A percentile compares a stretch with the other conserved stretches of the same genome.
These are phyloP conservation scores for Danaus melanippus DNA, from an alignment of 1,140 invertebrate species.

Conservation along the genomic window DNA sequence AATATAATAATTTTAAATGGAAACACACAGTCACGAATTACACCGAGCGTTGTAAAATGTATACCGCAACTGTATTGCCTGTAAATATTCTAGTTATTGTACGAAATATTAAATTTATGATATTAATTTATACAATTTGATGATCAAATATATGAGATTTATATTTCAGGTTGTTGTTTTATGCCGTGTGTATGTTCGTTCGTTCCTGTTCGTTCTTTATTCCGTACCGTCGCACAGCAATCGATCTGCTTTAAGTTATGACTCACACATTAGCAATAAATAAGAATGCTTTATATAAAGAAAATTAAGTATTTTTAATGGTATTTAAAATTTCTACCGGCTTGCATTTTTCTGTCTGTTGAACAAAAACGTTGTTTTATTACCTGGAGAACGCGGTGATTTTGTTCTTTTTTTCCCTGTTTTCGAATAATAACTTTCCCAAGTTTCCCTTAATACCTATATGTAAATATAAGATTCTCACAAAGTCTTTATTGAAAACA, in stretches of 20 bases:
- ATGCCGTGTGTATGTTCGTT: constrained; percentile 9
- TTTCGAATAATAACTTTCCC: too few species aligned
- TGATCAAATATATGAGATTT: too few species aligned
- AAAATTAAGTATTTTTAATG: background rate
- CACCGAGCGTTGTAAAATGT: too few species aligned
- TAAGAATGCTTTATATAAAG: constrained; percentile 6
- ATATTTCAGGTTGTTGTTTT: background rate
- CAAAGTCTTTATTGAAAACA: too few species aligned
- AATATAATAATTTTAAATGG: background rate
- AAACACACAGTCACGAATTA: too few species aligned
- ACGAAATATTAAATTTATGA: background rate
- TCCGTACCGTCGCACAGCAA: constrained; percentile 18
- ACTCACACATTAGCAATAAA: constrained; percentile 14
- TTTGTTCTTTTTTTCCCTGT: too few species aligned
- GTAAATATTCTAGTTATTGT: background rate
- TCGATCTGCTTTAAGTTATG: constrained; percentile 9
- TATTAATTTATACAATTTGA: too few species aligned
- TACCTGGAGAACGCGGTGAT: too few species aligned
- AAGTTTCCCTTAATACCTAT: too few species aligned
- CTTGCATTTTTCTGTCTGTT: constrained; percentile 1
- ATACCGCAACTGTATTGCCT: background rate
- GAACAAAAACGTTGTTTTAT: background rate
- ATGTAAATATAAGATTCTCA: too few species aligned
- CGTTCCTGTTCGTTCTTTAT: constrained; percentile 18
- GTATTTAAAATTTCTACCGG: background rate